Base-by-base conservation (phyloP, 2,113 vertebrate species). In the Eulemur rufifrons region DNA sequence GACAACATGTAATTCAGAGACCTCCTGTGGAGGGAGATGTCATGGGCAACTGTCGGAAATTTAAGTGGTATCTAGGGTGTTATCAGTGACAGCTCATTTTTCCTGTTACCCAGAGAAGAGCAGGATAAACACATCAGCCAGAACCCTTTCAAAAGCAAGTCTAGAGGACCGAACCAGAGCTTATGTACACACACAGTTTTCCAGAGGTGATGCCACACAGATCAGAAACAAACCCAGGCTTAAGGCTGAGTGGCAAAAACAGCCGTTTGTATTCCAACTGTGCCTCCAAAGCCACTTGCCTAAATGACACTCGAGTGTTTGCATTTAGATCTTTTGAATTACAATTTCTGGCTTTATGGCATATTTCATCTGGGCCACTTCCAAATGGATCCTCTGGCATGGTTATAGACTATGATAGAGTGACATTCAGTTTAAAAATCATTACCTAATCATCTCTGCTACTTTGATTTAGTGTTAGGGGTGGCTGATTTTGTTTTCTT, bases 361-460 rank as follows among this genome's bases (percentile, higher is more conserved):
- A 3, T 1, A 17, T 47, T 25, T 61, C 23, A 81, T 47, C 32
- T 85, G 84, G 27, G 77, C 78, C 37, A 1, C 25, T 86, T 96
- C 63, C 54, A 97, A 84, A 96, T n/a, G 91, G 18, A 21, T 66
- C 37, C 14, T 68, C 25, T 93, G 45, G 83, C 76, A 34, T 21
- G 3, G 52, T 5, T 63, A 54, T 23, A 81, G 18, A 14, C 4
- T 8, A 61, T 3, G 39, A 34, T 2, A 10, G 54, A 85, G 39
- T 3, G 86, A 88, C 10, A 29, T 39, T 66, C 94, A 2, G 27
- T 91, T 66, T 83, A 82, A 86, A 89, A 92, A 74, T 89, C 84
- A 56, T 91, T 71, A 71, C 80, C 52, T 89, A 77, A 42, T 91
- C 86, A n/a, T 50, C 92, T 93, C 52, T 64, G 15, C 81, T 69